Percentiles rank a stretch among this genome's conserved stretches.
phyloP scores from a whole-genome alignment of 92 coral and sea anemone species.

The Hydrozoanthus gracilis region DNA sequence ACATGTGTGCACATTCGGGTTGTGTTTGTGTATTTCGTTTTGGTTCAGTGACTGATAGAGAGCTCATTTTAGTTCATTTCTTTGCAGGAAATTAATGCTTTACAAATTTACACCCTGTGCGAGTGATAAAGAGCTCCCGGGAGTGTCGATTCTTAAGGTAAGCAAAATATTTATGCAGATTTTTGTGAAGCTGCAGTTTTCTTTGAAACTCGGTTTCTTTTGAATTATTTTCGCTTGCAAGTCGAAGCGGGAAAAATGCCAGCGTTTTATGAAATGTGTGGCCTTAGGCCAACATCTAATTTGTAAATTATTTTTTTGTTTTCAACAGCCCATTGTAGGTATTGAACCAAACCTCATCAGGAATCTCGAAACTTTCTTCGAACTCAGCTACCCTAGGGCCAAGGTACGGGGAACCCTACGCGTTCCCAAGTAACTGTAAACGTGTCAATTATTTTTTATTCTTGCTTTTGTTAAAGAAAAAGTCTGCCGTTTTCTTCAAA shows the following conservation, averaged over 20 bases:
- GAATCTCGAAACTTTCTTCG: slow-evolving; percentile 92
- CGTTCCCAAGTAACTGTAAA: neutral
- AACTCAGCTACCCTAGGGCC: slow-evolving; percentile 91
- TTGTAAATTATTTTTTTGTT: neutral
- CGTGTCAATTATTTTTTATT: neutral
- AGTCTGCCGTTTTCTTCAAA: neutral
- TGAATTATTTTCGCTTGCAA: neutral
- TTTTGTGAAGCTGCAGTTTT: neutral
- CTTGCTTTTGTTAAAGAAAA: neutral
- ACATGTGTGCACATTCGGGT: neutral
- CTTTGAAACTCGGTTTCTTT: neutral
- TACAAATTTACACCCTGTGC: slow-evolving; percentile 67
- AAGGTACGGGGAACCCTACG: neutral
- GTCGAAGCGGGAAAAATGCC: neutral
- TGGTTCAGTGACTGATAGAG: neutral
- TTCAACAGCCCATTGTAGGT: slow-evolving; percentile 90
- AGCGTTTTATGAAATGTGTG: neutral
- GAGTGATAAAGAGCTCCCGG: slow-evolving; percentile 79
- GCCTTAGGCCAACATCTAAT: neutral
- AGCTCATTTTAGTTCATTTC: neutral
- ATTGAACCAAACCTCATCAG: slow-evolving; percentile 86
- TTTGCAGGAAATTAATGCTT: slow-evolving; percentile 71
- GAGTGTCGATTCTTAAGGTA: slow-evolving; percentile 88
- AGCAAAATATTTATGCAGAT: neutral
- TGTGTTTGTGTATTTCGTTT: neutral